Conservation (phyloP, 1,140 invertebrate genomes). For the Aphaenogaster rudis region DNA sequence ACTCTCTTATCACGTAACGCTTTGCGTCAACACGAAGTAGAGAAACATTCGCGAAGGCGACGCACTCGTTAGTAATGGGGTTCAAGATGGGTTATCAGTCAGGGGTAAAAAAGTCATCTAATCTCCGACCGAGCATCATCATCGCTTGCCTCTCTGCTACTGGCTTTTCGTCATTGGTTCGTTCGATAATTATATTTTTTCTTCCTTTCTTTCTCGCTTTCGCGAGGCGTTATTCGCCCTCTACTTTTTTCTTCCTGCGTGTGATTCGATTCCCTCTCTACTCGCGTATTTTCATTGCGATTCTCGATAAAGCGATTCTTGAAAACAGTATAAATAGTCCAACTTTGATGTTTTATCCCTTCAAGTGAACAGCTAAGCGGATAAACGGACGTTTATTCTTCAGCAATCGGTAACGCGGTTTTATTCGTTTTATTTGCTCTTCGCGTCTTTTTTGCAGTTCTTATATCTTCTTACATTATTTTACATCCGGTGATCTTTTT, state of each 20-base stretch:
- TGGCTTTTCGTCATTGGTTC: constrained; percentile 72
- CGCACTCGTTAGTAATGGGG: constrained; percentile 35
- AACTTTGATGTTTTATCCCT: constrained; percentile 70
- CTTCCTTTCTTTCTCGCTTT: constrained; percentile 45
- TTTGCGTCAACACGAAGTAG: not conserved
- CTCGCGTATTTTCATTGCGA: not conserved
- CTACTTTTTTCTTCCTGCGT: constrained; percentile 29
- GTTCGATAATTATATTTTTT: constrained; percentile 66
- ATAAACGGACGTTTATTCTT: constrained; percentile 22
- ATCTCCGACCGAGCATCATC: constrained; percentile 65
- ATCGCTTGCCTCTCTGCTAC: constrained; percentile 38
- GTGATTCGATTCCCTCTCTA: constrained; percentile 50
- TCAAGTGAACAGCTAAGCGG: constrained; percentile 34
- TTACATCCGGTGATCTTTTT: not conserved
- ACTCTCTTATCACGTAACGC: not conserved
- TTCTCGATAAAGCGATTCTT: constrained; percentile 69
- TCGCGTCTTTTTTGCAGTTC: not conserved
- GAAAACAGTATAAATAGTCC: constrained; percentile 79
- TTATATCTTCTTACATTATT: not conserved
- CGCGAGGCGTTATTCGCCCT: constrained; percentile 40
- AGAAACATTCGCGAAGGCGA: constrained; percentile 40
- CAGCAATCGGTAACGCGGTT: constrained; percentile 27
- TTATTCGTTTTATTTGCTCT: not conserved
- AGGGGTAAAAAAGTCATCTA: constrained; percentile 76
- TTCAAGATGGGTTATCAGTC: constrained; percentile 77